A percentile compares a stretch with the other conserved stretches of the same genome.
Conservation (phyloP, 1,140 invertebrate species). For the Riptortus pedestris region DNA sequence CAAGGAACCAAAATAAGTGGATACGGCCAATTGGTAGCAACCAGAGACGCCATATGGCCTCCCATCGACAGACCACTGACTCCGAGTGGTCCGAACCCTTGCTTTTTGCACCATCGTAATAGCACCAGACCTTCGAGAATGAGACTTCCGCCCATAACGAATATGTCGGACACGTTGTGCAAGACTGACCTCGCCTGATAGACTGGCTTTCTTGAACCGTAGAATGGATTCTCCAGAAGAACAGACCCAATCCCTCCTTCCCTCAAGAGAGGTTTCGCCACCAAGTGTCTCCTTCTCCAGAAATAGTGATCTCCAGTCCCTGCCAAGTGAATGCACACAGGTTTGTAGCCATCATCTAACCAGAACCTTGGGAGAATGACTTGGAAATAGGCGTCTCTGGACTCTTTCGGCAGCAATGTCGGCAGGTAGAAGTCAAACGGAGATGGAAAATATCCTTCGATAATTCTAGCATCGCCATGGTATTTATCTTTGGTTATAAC, state of each 20-base stretch:
- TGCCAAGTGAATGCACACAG: slow-evolving; percentile 86
- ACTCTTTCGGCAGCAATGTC: slow-evolving; percentile 73
- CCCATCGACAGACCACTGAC: slow-evolving; percentile 99
- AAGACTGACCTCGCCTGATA: slow-evolving; percentile 84
- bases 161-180: slow-evolving; percentile 93
- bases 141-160: slow-evolving; percentile 96
- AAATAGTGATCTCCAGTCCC: slow-evolving; percentile 86
- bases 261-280: slow-evolving; percentile 83
- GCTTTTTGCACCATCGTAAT: slow-evolving; percentile 83
- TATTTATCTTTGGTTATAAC: slow-evolving; percentile 75
- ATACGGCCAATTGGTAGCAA: slow-evolving; percentile 87
- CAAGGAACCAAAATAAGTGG: slow-evolving; percentile 88
- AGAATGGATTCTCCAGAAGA: slow-evolving; percentile 95
- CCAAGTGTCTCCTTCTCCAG: slow-evolving; percentile 56
- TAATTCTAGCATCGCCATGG: slow-evolving; percentile 57
- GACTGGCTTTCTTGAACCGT: slow-evolving; percentile 82
- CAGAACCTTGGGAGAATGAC: slow-evolving; percentile 73
- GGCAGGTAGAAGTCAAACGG: slow-evolving; percentile 75
- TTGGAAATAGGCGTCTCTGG: slow-evolving; percentile 73
- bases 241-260: slow-evolving; percentile 86
- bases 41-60: slow-evolving; percentile 95
- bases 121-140: slow-evolving; percentile 87
- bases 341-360: slow-evolving; percentile 56
- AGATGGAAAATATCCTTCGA: slow-evolving; percentile 82
- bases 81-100: slow-evolving; percentile 80